Evolutionary conservation across 2,113 vertebrate species (phyloP), one percentile per base, ranked within the genome.

Genomic region (Proterorhinus semilunaris): DNA sequence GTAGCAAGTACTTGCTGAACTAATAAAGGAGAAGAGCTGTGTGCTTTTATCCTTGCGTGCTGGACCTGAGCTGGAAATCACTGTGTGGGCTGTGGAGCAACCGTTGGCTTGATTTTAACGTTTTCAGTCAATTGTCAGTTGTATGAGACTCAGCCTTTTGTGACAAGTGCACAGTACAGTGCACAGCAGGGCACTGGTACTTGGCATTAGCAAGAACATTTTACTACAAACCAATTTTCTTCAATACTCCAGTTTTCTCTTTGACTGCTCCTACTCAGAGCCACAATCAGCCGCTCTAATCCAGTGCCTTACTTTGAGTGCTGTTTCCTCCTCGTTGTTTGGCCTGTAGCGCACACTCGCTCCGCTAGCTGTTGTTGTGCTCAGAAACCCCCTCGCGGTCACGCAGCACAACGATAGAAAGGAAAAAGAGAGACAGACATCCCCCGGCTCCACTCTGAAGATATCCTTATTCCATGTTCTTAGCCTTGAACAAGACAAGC

Each of bases 221-320:
- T 4, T 66, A 13, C 13, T 13, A 67, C 8, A 45, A 5, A 49
- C 50, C 11, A 43, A 16, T 17, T 9, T 10, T 6, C 49, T 80
- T 1, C 42, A 8, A 44, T 12, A 27, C 66, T 76, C 68, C 10
- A 36, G 69, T 49, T 83, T 80, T 86, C 66, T 75, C 45, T 78
- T 79, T 76, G 65, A 79, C 66, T 75, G 65, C 76, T 82, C 80
- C 75, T 83, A 84, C 87, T 88, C 85, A 50, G 57, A 91, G 89
- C 82, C 83, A 83, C 87, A 83, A 90, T 91, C 83, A 87, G 78
- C 84, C 75, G 75, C 79, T 85, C 83, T 89, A 90, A 91, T 89
- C 87, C 88, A 85, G 88, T 83, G 81, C 80, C 78, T 83, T 86
- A 87, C 84, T 87, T 88, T 89, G 86, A 90, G 87, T 75, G 87